phyloP scores from a whole-genome alignment of 2,113 vertebrate species.

The Hypocryptadius cinnamomeus region DNA sequence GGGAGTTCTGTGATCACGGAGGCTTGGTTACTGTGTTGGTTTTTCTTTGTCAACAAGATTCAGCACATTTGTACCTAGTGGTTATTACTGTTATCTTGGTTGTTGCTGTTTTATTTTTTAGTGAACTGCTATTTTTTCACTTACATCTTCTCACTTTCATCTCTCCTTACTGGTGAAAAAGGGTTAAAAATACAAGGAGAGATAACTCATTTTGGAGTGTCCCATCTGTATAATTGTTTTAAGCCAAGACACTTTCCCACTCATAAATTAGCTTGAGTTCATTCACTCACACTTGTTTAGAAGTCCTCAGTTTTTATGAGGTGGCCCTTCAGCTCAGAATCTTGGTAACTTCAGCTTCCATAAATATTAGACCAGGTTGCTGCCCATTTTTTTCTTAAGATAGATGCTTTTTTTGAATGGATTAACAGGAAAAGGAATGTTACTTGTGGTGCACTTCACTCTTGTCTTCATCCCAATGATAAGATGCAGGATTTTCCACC shows the following conservation, averaged over 20 bases:
- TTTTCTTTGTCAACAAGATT: not conserved
- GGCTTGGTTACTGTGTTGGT: not conserved
- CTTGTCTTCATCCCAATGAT: accelerated
- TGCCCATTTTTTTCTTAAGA: not conserved
- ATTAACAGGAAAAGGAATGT: not conserved
- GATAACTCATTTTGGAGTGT: not conserved
- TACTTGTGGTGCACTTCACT: not conserved
- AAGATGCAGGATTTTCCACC: not conserved
- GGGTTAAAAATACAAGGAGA: not conserved
- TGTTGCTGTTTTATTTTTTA: not conserved
- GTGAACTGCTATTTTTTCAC: not conserved
- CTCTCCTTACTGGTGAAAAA: not conserved
- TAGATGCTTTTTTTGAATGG: not conserved
- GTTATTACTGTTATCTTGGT: not conserved
- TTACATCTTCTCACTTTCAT: not conserved
- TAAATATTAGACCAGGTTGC: not conserved
- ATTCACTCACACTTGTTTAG: not conserved
- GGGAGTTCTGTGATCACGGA: not conserved
- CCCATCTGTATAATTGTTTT: not conserved
- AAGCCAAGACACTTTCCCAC: not conserved
- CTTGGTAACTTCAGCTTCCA: not conserved
- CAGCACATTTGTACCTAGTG: not conserved
- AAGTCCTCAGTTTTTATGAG: not conserved
- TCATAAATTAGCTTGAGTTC: not conserved
- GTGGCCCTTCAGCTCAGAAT: not conserved